Percentiles rank a stretch among this genome's conserved stretches.
Conservation (phyloP, 2,113 vertebrate species). For the Scomber colias region DNA sequence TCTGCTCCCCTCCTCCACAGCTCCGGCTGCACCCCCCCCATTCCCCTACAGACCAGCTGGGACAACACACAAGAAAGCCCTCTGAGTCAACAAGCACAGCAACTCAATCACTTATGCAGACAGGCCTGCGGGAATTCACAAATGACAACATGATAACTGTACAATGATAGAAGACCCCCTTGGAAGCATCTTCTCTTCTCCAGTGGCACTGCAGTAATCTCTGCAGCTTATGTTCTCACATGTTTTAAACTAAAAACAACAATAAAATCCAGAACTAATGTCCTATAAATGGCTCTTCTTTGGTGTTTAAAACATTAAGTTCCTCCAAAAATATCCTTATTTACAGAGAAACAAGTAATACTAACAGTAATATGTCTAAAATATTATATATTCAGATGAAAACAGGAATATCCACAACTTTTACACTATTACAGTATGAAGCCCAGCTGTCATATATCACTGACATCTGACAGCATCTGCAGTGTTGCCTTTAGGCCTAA, state of each 20-base stretch:
- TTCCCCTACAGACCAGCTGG: slow-evolving; percentile 89
- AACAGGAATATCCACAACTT: background rate
- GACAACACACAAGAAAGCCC: slow-evolving; percentile 66
- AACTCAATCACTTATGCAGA: slow-evolving; percentile 50
- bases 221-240: background rate
- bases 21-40: slow-evolving; percentile 89
- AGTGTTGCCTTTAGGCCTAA: slow-evolving; percentile 4
- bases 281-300: background rate
- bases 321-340: no score
- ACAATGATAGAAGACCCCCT: slow-evolving; percentile 11
- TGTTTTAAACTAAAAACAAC: slow-evolving; percentile 1
- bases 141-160: slow-evolving; percentile 26
- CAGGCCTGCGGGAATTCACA: slow-evolving; percentile 35
- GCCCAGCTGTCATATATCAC: background rate
- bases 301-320: background rate
- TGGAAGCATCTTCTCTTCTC: background rate
- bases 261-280: background rate
- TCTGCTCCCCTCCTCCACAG: slow-evolving; percentile 88
- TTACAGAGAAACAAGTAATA: no score
- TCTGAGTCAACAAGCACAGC: slow-evolving; percentile 64
- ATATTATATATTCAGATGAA: background rate
- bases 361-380: background rate
- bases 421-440: background rate
- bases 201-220: background rate
- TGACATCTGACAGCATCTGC: slow-evolving; percentile 17